phyloP scores from a whole-genome alignment of 2,797 vertebrate genomes.

The Coendou prehensilis region DNA sequence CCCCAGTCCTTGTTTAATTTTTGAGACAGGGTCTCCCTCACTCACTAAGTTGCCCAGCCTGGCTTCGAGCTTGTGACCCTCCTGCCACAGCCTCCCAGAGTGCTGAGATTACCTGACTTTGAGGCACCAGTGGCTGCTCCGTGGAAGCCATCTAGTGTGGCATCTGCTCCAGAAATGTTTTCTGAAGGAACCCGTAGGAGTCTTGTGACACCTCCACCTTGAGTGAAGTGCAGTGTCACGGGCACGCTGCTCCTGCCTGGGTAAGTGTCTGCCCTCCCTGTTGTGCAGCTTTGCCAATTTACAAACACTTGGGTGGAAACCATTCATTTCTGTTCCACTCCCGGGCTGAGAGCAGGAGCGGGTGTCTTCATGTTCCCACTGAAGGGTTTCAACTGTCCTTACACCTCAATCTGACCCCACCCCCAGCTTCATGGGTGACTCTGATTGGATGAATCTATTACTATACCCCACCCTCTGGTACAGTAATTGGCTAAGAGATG shows the following conservation, averaged over 20 bases:
- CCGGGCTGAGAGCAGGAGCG: neutral
- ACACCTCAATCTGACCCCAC: neutral
- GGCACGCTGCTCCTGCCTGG: neutral
- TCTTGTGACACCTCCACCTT: neutral
- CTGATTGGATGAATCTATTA: neutral
- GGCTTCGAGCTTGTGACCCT: neutral
- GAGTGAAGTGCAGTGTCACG: fast-evolving
- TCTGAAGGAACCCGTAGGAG: neutral
- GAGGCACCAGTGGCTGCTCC: neutral
- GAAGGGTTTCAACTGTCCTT: neutral
- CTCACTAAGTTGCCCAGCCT: neutral
- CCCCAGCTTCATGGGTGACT: no score
- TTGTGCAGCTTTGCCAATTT: neutral
- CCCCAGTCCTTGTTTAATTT: neutral
- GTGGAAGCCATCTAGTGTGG: neutral
- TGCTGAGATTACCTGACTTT: neutral
- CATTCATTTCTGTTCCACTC: neutral
- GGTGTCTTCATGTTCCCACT: neutral
- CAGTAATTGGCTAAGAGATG: neutral
- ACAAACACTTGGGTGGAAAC: fast-evolving
- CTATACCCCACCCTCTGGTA: neutral
- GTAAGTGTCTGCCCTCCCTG: no score
- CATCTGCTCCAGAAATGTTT: neutral
- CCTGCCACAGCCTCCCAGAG: neutral
- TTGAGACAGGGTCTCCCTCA: neutral